Conservation (phyloP, 2,797 vertebrate species). For the Sebastes variabilis region DNA sequence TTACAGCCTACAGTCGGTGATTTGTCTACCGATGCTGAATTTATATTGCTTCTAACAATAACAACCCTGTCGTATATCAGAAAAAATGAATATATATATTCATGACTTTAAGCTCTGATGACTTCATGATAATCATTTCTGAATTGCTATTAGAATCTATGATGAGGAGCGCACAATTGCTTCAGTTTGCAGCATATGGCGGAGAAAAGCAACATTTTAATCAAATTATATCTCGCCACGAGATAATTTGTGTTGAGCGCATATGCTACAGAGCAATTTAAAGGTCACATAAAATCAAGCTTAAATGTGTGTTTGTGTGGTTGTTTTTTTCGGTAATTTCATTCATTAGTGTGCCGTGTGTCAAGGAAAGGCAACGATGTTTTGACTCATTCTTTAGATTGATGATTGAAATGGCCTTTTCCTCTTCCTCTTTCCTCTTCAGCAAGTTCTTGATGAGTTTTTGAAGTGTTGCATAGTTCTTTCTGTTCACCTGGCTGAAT, state of each 20-base stretch:
- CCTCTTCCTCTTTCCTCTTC: conserved; percentile 37
- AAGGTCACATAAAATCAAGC: conserved; percentile 69
- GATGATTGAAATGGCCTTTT: conserved; percentile 74
- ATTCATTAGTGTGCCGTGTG: conserved; percentile 28
- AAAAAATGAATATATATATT: conserved; percentile 73
- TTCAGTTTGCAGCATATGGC: conserved; percentile 64
- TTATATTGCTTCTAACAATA: conserved; percentile 71
- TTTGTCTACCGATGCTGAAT: conserved; percentile 67
- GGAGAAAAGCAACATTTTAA: conserved; percentile 71
- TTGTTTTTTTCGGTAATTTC: conserved; percentile 11
- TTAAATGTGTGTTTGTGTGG: conserved; percentile 36
- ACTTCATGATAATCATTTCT: conserved; percentile 70
- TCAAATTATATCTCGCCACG: conserved; percentile 60
- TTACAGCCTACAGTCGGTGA: conserved; percentile 55
- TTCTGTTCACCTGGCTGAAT: conserved; percentile 15
- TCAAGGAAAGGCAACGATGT: conserved; percentile 24
- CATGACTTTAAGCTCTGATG: conserved; percentile 73
- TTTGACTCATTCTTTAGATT: conserved; percentile 36
- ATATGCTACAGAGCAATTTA: conserved; percentile 59
- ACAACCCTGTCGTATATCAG: conserved; percentile 66
- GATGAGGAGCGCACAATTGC: conserved; percentile 51
- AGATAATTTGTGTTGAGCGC: conserved; percentile 49
- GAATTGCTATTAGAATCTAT: conserved; percentile 64
- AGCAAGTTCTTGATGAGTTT: conserved; percentile 50
- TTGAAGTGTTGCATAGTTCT: conserved; percentile 31